Evolutionary conservation across 2,797 vertebrate species (phyloP).

Genomic region (Margarornis squamiger): DNA sequence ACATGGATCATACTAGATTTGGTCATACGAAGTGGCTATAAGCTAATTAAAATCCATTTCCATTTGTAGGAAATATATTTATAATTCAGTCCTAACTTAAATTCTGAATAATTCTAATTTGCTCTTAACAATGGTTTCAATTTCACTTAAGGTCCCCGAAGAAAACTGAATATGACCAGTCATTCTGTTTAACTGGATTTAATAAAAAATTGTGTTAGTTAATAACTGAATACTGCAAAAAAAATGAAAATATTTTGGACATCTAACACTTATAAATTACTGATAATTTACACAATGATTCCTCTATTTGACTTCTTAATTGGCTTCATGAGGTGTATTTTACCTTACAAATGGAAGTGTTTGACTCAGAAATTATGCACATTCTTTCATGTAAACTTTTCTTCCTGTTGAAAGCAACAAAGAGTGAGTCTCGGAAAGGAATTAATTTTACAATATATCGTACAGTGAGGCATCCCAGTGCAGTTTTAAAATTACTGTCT

Average conservation of each 20-base stretch:
- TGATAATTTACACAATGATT: neutral
- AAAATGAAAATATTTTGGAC: neutral
- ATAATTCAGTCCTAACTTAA: neutral
- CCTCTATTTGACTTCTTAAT: neutral
- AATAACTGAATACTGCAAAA: neutral
- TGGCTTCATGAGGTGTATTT: neutral
- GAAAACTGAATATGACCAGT: neutral
- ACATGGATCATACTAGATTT: neutral
- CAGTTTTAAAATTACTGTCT: neutral
- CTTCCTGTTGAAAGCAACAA: neutral
- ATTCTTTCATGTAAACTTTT: neutral
- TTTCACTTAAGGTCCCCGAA: neutral
- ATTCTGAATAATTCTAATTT: neutral
- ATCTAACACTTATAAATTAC: neutral
- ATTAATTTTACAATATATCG: neutral
- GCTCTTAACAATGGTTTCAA: neutral
- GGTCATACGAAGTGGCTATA: neutral
- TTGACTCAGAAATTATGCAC: neutral
- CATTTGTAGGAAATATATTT: neutral
- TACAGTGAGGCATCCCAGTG: neutral
- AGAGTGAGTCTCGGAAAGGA: neutral
- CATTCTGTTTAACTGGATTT: neutral
- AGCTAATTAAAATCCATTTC: neutral
- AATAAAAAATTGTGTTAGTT: neutral
- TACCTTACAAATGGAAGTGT: neutral